Evolutionary conservation across 1,140 invertebrate genomes (phyloP).

Genomic region (Antheraea pernyi): DNA sequence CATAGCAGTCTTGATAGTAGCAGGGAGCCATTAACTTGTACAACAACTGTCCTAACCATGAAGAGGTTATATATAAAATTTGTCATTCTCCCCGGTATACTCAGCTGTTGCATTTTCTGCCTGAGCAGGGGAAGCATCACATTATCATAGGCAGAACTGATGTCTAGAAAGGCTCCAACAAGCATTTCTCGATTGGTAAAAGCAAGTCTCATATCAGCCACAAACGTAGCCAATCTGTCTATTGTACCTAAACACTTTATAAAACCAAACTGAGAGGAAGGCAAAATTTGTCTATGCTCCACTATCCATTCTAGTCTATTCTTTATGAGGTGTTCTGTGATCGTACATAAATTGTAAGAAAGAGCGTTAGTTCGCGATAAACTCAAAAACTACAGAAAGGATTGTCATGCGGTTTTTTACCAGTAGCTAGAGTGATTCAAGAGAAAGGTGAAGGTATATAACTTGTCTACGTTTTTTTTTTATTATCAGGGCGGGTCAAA

Average conservation of each 20-base stretch:
- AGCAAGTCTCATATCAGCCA: neutral
- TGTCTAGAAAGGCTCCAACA: neutral
- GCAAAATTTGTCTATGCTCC: too few relatives aligned
- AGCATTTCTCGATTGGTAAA: neutral
- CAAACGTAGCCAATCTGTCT: neutral
- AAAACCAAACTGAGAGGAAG: neutral
- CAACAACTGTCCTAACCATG: neutral
- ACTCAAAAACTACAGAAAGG: too few relatives aligned
- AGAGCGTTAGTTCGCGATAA: too few relatives aligned
- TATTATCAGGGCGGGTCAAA: too few relatives aligned
- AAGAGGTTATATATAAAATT: neutral
- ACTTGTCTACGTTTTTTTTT: too few relatives aligned
- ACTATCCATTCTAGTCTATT: neutral
- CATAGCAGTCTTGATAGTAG: neutral
- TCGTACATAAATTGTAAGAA: neutral
- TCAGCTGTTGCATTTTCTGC: neutral
- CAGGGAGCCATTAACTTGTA: neutral
- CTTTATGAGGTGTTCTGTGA: neutral
- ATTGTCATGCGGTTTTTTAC: too few relatives aligned
- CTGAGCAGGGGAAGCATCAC: neutral
- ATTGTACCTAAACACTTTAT: constrained; percentile 4
- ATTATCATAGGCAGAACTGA: neutral
- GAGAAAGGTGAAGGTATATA: neutral
- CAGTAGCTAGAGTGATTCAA: too few relatives aligned
- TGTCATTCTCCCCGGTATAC: neutral